These are phyloP conservation scores for Gadopsis marmoratus DNA, from an alignment of 2,797 vertebrate species.

Conservation along the genomic window DNA sequence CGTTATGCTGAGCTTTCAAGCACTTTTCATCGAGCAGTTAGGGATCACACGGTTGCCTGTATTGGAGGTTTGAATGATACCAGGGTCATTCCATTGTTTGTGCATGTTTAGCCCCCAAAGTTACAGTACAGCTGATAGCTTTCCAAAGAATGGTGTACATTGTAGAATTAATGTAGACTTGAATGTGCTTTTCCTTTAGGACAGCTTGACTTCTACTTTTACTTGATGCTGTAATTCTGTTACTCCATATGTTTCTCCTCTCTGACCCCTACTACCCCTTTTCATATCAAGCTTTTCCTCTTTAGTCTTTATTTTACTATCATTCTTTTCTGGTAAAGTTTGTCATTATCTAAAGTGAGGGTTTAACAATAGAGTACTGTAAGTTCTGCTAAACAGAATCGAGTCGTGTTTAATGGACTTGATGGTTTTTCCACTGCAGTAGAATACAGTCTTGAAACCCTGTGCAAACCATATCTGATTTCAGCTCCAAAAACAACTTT, in stretches of 20 bases:
- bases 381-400: neutral
- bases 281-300: neutral
- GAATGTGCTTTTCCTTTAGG: neutral
- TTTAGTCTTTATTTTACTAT: neutral
- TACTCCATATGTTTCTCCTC: neutral
- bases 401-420: neutral
- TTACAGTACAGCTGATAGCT: neutral
- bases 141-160: neutral
- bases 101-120: neutral
- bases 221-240: neutral
- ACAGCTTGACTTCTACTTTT: neutral
- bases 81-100: neutral
- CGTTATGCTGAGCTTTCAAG: slow-evolving; percentile 27
- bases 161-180: neutral
- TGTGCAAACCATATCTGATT: neutral
- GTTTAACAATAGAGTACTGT: neutral
- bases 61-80: neutral
- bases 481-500: neutral
- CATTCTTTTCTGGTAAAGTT: neutral
- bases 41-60: neutral
- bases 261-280: neutral
- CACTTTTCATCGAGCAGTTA: slow-evolving; percentile 12
- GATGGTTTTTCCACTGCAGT: neutral
- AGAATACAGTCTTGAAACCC: neutral
- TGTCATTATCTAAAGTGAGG: neutral